Conservation (phyloP, 2,797 vertebrate genomes). For the Sebastes iracundus region DNA sequence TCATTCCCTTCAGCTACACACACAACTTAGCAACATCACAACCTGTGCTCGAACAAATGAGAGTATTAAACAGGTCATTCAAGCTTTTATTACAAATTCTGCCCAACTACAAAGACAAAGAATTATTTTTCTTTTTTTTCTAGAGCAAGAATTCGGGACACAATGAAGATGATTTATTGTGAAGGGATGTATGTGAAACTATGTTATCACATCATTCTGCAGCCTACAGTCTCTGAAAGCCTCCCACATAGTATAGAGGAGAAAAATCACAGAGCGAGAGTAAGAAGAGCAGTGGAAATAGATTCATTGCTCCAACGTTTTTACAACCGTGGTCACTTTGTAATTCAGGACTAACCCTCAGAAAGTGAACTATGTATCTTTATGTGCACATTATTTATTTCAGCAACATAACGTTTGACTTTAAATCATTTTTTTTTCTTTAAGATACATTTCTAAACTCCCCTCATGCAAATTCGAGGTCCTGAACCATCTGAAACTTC, state of each 20-base stretch:
- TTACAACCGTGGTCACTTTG: background rate
- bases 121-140: background rate
- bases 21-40: background rate
- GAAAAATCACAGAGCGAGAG: conserved; percentile 20
- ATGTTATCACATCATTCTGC: conserved; percentile 5
- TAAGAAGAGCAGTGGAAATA: conserved; percentile 39
- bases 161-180: background rate
- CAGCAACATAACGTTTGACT: background rate
- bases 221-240: conserved; percentile 32
- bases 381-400: background rate
- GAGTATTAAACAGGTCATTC: background rate
- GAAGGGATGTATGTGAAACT: conserved; percentile 3
- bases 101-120: background rate
- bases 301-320: conserved; percentile 13
- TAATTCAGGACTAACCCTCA: background rate
- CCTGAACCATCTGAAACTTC: background rate
- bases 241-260: conserved; percentile 46
- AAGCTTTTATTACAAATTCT: background rate
- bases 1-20: background rate
- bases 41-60: background rate
- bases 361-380: background rate
- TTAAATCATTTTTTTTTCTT: background rate
- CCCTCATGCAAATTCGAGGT: background rate
- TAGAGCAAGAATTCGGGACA: background rate
- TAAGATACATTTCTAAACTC: background rate